phyloP scores from a whole-genome alignment of 1,140 invertebrate species.

The Spodoptera litura region DNA sequence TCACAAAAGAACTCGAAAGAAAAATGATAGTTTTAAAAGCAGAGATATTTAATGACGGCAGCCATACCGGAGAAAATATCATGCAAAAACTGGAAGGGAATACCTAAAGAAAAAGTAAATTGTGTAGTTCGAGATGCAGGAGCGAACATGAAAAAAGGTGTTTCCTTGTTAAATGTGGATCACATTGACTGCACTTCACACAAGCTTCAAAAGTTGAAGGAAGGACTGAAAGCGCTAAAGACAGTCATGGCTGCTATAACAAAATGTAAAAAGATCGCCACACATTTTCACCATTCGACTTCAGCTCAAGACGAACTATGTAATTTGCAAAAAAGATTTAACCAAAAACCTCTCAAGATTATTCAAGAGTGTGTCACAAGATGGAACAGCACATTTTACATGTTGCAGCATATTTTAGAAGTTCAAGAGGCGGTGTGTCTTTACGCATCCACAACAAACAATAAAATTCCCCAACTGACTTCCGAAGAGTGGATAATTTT shows the following conservation, averaged over 20 bases:
- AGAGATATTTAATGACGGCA: conserved; percentile 54
- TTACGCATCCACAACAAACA: conserved; percentile 38
- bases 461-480: conserved; percentile 45
- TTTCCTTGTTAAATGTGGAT: conserved; percentile 17
- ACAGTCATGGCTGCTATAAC: not conserved
- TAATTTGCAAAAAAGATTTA: conserved; percentile 59
- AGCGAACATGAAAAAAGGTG: conserved; percentile 60
- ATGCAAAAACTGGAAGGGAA: conserved; percentile 55
- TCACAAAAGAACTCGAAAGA: conserved; percentile 53
- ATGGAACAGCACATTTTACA: conserved; percentile 71
- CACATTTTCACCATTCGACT: conserved; percentile 58
- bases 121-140: conserved; percentile 60
- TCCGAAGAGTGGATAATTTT: conserved; percentile 62
- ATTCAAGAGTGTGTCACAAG: conserved; percentile 67
- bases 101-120: conserved; percentile 59
- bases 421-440: conserved; percentile 59
- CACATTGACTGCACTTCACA: conserved; percentile 51
- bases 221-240: conserved; percentile 40
- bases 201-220: conserved; percentile 46
- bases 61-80: conserved; percentile 56
- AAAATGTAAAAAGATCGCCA: conserved; percentile 58
- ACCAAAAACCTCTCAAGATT: conserved; percentile 59
- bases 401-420: conserved; percentile 60
- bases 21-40: conserved; percentile 55
- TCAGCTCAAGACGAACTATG: conserved; percentile 60